Evolutionary conservation across 2,797 vertebrate species (phyloP), one percentile per base, ranked within the genome.

Genomic region (Tragelaphus eurycerus): DNA sequence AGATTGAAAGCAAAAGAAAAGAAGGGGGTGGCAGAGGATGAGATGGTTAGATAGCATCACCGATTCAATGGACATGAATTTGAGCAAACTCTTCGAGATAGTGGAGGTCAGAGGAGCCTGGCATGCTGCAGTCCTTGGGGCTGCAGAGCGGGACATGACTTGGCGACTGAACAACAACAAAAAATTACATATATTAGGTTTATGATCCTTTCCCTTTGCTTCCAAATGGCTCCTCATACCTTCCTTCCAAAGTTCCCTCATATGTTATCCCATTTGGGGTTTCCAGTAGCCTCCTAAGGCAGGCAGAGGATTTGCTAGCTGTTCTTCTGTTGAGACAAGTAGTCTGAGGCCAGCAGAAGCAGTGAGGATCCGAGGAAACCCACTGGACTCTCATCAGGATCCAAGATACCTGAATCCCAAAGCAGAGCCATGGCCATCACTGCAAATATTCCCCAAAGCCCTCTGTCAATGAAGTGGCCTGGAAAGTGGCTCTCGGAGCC

Each of bases 211-310:
- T 92, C 48, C 50, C 50, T 74, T 95, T 79, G 76, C 21, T 91
- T 92, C 34, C 43, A 71, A 89, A 74, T 85, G 79, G 38, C 60
- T 97, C 11, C 43, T 27, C 64, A 16, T 27, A 52, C 6, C 46
- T 97, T 59, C 7, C 46, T 97, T 59, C 79, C 67, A 85, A 87
- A 89, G 12, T 60, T 60, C 71, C 96, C 96, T 50, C 59, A 21
- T 62, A 14, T 16, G n/a, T 74, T 76, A 64, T 50, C 48, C 12
- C 46, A 25, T 62, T 43, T 82, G 88, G 34, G 7, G n/a, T 59
- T 92, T 94, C 78, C 31, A 38, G 54, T 38, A 84, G 14, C 21
- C 19, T 83, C 34, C 54, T 29, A 85, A 93, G 50, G 55, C n/a
- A 57, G 46, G 46, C 4, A 25, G 50, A 55, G 48, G 89, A 93